These are phyloP conservation scores for Ornithoptera alexandrae DNA, from an alignment of 2,888 invertebrate genomes.

Conservation along the genomic window DNA sequence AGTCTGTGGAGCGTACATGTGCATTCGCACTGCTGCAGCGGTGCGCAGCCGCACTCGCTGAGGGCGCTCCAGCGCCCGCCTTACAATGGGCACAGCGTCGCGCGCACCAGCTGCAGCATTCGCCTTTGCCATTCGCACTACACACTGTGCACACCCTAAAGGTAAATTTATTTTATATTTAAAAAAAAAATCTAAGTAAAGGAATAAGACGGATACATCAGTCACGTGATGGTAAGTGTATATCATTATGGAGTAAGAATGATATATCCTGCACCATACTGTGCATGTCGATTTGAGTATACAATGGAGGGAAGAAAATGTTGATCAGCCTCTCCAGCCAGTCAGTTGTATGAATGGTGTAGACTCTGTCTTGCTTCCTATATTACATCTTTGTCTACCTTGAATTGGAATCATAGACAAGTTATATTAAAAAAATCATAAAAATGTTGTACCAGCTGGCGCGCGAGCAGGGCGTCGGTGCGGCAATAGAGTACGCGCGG, in stretches of 20 bases:
- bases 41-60: conserved; percentile 91
- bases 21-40: conserved; percentile 82
- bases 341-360: too few species aligned
- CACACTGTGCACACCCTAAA: conserved; percentile 72
- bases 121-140: conserved; percentile 70
- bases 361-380: too few species aligned
- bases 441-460: conserved; percentile 48
- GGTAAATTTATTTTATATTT: conserved; percentile 41
- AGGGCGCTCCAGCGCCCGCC: conserved; percentile 90
- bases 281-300: too few species aligned
- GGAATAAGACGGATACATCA: too few species aligned
- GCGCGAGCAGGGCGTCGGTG: conserved; percentile 82
- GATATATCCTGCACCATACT: too few species aligned
- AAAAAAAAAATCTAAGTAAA: too few species aligned
- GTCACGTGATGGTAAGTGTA: too few species aligned
- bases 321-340: too few species aligned
- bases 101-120: conserved; percentile 83
- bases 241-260: too few species aligned
- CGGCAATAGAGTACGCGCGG: conserved; percentile 93
- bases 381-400: too few species aligned
- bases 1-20: conserved; percentile 64
- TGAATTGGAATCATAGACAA: too few species aligned
- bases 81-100: conserved; percentile 92
- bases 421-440: neutral
- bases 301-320: too few species aligned